Conservation (phyloP, 2,888 invertebrate species). For the Lasioglossum morio region DNA sequence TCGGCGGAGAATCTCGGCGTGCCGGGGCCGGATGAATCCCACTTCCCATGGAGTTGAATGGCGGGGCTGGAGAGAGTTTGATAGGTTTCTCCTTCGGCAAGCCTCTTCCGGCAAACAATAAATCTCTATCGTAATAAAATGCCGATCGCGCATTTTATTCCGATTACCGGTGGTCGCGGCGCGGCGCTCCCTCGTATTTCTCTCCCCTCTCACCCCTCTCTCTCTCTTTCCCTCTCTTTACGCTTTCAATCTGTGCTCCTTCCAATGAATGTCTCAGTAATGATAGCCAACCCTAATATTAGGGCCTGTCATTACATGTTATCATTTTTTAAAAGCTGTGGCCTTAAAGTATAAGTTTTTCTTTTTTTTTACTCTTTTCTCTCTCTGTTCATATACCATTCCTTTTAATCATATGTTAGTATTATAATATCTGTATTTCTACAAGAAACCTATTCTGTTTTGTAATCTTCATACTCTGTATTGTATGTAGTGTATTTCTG, state of each 20-base stretch:
- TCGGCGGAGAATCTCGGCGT: conserved; percentile 4
- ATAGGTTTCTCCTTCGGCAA: conserved; percentile 8
- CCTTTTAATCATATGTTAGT: too few species aligned
- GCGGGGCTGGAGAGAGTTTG: conserved; percentile 8
- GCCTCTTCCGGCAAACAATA: conserved; percentile 15
- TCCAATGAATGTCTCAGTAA: too few species aligned
- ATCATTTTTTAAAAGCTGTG: too few species aligned
- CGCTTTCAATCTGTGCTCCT: not conserved
- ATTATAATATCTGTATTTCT: too few species aligned
- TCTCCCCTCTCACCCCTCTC: not conserved
- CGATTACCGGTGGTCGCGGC: not conserved
- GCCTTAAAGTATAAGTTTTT: too few species aligned
- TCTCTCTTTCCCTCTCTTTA: not conserved
- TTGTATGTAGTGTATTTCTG: too few species aligned
- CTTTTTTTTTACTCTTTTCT: too few species aligned
- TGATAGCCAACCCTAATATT: too few species aligned
- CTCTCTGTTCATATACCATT: too few species aligned
- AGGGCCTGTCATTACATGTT: too few species aligned
- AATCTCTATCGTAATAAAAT: conserved; percentile 16
- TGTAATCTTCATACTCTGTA: too few species aligned
- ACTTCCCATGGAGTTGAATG: not conserved
- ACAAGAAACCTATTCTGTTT: too few species aligned
- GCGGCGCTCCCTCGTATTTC: not conserved
- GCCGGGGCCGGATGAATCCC: not conserved
- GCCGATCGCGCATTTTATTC: conserved; percentile 18